Evolutionary conservation across 2,113 vertebrate genomes (phyloP), one percentile per base, ranked within the genome.

Genomic region (Neomonachus schauinslandi): DNA sequence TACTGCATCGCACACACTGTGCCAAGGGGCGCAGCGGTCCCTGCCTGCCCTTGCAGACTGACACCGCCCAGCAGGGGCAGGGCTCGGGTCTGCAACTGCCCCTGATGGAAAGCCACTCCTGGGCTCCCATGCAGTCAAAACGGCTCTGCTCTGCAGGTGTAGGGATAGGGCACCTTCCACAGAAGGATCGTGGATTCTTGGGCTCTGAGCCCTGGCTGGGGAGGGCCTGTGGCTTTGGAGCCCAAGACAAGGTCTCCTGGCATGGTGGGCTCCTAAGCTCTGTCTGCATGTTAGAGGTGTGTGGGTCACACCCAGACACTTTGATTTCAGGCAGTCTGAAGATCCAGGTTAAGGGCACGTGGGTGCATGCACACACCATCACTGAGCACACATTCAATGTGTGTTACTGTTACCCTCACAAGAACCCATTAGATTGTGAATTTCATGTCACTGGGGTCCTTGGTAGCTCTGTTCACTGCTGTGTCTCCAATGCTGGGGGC

Each of bases 1-100:
- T 98, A 98, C 95, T 21, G 96, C 31, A 67, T 84, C 16, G 74
- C 94, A 97, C 98, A 98, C 95, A 98, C 98, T 98, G 98, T 97
- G 98, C 97, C 98, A 96, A 95, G 94, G 89, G 96, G 96, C 81
- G 7, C 95, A 77, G 84, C 18, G 1, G 97, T 97, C 96, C 98
- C 97, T 65, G 91, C 81, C 93, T 95, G 93, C 97, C 95, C 97
- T 98, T 97, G 88, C 31, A 93, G 81, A 51, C 94, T 98, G 97
- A 98, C 98, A 92, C 59, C 36, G 10, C 98, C 94, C 69, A 59
- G 97, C 96, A 96, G 97, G 97, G 91, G 95, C 96, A 97, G 93
- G 87, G 57, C 91, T 96, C 19, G 0, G 84, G 88, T 72, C 95
- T 94, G 93, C 90, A 94, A 90, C 94, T 92, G 76, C 67, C 61